A percentile compares a stretch with the other conserved stretches of the same genome.
These are phyloP conservation scores for Cheilosia vernalis DNA, from an alignment of 2,888 invertebrate species.

Conservation along the genomic window DNA sequence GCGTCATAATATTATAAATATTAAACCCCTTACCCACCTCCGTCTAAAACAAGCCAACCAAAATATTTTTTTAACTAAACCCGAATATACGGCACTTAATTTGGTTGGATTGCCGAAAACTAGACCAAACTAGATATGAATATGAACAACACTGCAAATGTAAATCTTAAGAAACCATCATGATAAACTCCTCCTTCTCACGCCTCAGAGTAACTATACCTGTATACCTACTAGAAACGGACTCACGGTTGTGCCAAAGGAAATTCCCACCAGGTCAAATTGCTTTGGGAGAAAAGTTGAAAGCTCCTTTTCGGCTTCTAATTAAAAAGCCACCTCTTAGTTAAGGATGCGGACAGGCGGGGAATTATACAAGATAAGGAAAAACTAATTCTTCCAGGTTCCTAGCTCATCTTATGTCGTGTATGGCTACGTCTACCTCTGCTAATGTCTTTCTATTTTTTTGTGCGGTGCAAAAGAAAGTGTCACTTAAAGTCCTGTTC, in stretches of 20 bases:
- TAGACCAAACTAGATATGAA: too few species aligned
- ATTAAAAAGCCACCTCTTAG: constrained; percentile 61
- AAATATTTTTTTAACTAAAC: too few species aligned
- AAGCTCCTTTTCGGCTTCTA: constrained; percentile 49
- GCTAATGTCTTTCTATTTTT: constrained; percentile 9
- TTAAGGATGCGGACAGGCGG: constrained; percentile 14
- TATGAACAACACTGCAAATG: too few species aligned
- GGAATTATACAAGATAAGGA: constrained; percentile 20
- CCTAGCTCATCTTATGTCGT: constrained; percentile 25
- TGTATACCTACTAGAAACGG: neutral
- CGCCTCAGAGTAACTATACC: neutral
- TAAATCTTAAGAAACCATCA: too few species aligned
- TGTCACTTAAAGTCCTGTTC: constrained; percentile 37
- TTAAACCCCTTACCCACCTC: too few species aligned
- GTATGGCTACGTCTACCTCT: neutral
- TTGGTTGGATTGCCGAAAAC: too few species aligned
- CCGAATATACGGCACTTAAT: too few species aligned
- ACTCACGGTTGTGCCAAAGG: constrained; percentile 9
- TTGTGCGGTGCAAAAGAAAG: constrained; percentile 1
- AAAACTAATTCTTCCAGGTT: constrained; percentile 37
- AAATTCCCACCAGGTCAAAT: constrained; percentile 58
- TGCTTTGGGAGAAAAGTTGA: constrained; percentile 37
- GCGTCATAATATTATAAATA: too few species aligned
- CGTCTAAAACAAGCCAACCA: too few species aligned
- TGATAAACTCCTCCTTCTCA: too few species aligned